Base-by-base conservation (phyloP, 2,888 invertebrate genomes). In the Poecilobothrus nobilitatus region DNA sequence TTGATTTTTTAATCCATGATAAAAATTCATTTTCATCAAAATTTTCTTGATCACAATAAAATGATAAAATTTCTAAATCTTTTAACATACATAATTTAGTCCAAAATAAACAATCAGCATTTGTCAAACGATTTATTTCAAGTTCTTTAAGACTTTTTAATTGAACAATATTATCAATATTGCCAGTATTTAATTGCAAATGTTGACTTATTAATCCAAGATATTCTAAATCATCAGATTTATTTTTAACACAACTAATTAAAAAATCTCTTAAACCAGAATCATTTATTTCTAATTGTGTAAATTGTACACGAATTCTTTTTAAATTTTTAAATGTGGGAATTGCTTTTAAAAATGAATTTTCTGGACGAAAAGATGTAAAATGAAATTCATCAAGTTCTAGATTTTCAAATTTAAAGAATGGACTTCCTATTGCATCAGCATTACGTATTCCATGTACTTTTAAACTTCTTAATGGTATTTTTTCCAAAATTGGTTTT, bases 91-190 rank as follows among this genome's bases (percentile, higher is more conserved):
- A 34, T 37, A 65, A 20, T 34, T 65, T 65, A 5, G 65, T 34
- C 65, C 65, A 65, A 37, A 65, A 65, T 12, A 65, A 15, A 65
- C 65, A 65, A 65, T 65, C 65, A 65, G 65, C 65, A 65, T 65
- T 20, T 10, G 33, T 33, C 34, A 65, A 65, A 37, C 37, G 65
- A 33, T 33, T 65, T n/a, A 65, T 37, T 65, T 65, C 65, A 15
- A 65, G 22, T 37, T 65, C 65, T 65, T 65, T 65, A 15, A 65
- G n/a, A 65, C 34, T 65, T 65, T 65, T 65, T 37, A 65, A 20
- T 37, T 37, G n/a, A 33, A n/a, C n/a, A 15, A 65, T 37, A 15
- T 21, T 20, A 10, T 20, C 20, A 34, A 65, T 65, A 20, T 65
- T 65, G 8, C 20, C 34, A 37, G 21, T 9, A 20, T n/a, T 65